Base-by-base conservation (phyloP, 2,888 invertebrate genomes). In the Escarpia spicata region DNA sequence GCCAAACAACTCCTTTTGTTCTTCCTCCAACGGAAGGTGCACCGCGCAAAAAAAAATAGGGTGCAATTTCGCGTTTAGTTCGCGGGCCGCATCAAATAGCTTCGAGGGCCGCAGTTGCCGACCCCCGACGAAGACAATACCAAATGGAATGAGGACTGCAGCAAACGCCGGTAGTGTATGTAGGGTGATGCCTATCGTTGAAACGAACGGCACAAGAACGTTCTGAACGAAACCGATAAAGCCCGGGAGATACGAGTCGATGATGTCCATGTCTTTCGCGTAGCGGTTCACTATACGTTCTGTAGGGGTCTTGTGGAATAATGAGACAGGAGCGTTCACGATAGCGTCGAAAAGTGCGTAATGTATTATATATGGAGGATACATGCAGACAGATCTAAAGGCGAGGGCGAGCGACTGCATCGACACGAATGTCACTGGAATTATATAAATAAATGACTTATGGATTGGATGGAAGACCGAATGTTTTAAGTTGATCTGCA, bases 371-470 rank as follows among this genome's bases (percentile, higher is more conserved):
- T 94, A 90, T 43, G 96, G 37, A 37, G 37, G 37, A 37, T 37
- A 95, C 0, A 97, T 97, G 43, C 94, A 45, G 0, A 97, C 95
- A 94, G 96, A 95, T 15, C 96, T 96, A 8, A 96, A 93, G 6
- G 96, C 95, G 94, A 95, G 93, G 9, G 95, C 92, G 12, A 95
- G 31, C 19, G 95, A 91, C 91, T 93, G 43, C 1, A 90, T 89
- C 4, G 93, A 52, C n/a, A 94, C 93, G 10, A 92, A 92, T 1
- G 93, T 4, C 8, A 92, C 94, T 94, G 94, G 44, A 91, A 92
- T 89, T 26, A n/a, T n/a, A n/a, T n/a, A 19, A 26, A 26, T 6
- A 75, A 26, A n/a, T 52, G 0, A 6, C 19, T n/a, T 75, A 75
- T 19, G 75, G 75, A 75, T 6, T 75, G 26, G 1, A 26, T 26